These are phyloP conservation scores for Sakesphorus luctuosus DNA, from an alignment of 2,113 vertebrate genomes.

Conservation along the genomic window DNA sequence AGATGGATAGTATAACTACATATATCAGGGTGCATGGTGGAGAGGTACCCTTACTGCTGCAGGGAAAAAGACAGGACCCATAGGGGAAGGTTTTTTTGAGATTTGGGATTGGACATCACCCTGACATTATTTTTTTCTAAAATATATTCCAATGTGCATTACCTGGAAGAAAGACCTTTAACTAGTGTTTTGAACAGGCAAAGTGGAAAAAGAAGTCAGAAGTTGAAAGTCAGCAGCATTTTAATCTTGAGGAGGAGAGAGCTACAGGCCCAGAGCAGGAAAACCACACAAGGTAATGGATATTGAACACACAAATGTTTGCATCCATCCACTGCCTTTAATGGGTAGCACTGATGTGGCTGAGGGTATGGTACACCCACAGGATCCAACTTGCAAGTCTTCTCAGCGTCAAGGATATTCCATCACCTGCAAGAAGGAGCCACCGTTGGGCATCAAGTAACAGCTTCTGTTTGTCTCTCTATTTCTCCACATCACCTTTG, in stretches of 20 bases:
- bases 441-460: background rate
- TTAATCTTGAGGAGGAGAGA: background rate
- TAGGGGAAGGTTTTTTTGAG: background rate
- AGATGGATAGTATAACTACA: background rate
- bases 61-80: background rate
- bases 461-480: background rate
- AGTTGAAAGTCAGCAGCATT: background rate
- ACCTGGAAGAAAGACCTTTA: background rate
- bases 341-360: fast-evolving
- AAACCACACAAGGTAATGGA: background rate
- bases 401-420: background rate
- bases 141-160: background rate
- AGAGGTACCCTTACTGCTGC: background rate
- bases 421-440: background rate
- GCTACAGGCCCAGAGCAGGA: background rate
- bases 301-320: background rate
- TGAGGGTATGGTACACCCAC: background rate
- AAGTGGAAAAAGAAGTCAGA: background rate
- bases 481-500: background rate
- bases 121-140: background rate
- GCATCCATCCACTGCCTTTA: background rate
- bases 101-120: background rate
- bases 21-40: background rate
- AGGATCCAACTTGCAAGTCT: no score
- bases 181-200: background rate